A percentile compares a stretch with the other conserved stretches of the same genome.
Evolutionary conservation across 2,888 invertebrate genomes (phyloP).

Genomic region (Cinara cedri): DNA sequence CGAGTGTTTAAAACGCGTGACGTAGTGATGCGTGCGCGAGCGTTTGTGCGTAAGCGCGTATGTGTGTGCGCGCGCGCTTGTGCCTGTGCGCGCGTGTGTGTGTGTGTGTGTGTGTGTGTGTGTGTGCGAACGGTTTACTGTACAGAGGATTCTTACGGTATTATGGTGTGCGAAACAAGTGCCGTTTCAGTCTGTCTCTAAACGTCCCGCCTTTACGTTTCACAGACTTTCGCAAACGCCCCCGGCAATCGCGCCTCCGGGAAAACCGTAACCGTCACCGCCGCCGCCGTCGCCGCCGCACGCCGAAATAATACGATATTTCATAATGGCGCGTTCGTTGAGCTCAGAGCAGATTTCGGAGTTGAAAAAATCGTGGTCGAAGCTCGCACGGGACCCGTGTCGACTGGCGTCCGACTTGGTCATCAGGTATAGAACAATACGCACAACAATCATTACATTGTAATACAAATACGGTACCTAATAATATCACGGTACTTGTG

Average conservation of each 20-base stretch:
- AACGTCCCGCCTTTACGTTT: constrained; percentile 36
- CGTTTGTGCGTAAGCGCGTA: not conserved
- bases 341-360: constrained; percentile 17
- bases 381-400: constrained; percentile 19
- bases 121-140: not conserved
- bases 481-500: too few species aligned
- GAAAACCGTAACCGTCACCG: not conserved
- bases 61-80: not conserved
- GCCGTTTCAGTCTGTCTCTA: constrained; percentile 45
- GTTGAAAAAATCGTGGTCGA: constrained; percentile 26
- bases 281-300: too few species aligned
- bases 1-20: too few species aligned
- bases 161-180: not conserved
- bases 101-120: not conserved
- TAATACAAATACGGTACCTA: too few species aligned
- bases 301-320: too few species aligned
- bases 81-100: not conserved
- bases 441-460: too few species aligned
- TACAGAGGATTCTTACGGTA: constrained; percentile 12
- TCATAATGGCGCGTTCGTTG: constrained; percentile 10
- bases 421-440: constrained; percentile 16
- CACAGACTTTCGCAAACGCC: not conserved
- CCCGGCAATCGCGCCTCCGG: too few species aligned
- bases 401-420: constrained; percentile 19
- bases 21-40: constrained; percentile 1